Conservation (phyloP, 2,797 vertebrate species). For the Girardinus metallicus region DNA sequence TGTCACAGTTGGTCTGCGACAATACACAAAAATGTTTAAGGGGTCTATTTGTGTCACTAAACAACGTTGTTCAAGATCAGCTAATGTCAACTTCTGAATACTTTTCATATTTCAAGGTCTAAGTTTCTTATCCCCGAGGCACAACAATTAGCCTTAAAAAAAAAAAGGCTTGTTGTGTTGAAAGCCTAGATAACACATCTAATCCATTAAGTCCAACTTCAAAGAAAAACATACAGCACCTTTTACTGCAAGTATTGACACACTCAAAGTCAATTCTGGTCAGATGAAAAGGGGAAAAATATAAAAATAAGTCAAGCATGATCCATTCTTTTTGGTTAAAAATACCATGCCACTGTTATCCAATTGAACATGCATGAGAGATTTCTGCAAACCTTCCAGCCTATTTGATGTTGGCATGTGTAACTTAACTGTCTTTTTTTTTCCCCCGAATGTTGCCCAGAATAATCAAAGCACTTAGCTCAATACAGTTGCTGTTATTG, state of each 20-base stretch:
- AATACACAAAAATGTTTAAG: neutral
- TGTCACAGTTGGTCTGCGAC: neutral
- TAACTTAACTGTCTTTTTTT: conserved; percentile 60
- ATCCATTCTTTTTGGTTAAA: conserved; percentile 33
- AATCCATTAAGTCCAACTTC: conserved; percentile 71
- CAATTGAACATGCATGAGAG: conserved; percentile 78
- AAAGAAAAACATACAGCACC: conserved; percentile 64
- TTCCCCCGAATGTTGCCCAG: conserved; percentile 35
- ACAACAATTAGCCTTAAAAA: conserved; percentile 3
- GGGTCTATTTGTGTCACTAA: neutral
- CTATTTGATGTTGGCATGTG: conserved; percentile 68
- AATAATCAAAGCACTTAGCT: conserved; percentile 69
- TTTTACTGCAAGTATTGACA: conserved; percentile 70
- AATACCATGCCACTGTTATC: conserved; percentile 50
- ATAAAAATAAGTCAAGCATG: conserved; percentile 55
- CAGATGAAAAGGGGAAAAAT: conserved; percentile 52
- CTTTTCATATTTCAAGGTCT: neutral
- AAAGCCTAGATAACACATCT: conserved; percentile 19
- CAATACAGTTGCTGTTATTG: conserved; percentile 58
- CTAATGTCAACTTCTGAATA: neutral
- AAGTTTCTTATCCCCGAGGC: conserved; percentile 19
- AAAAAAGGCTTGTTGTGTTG: conserved; percentile 4
- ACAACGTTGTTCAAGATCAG: neutral
- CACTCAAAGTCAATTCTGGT: conserved; percentile 48
- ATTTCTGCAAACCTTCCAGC: conserved; percentile 57